Evolutionary conservation across 2,113 vertebrate species (phyloP), one percentile per base, ranked within the genome.

Genomic region (Archocentrus centrarchus): DNA sequence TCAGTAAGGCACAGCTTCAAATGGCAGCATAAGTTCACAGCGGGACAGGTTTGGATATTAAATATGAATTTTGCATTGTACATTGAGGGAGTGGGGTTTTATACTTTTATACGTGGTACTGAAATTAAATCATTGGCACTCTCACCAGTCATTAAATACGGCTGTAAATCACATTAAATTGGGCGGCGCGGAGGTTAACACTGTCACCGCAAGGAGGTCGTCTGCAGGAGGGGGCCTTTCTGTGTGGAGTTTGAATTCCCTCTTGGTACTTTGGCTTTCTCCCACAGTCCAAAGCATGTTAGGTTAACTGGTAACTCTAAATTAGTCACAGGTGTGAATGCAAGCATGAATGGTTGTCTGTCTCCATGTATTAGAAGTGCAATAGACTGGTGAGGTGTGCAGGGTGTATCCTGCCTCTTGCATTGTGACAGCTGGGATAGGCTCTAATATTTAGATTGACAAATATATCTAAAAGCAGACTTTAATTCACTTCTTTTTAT

Each of bases 1-100:
- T 57, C 44, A 39, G 59, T 58, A 82, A 77, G 62, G 20, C 58
- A 75, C 41, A 37, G 44, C 58, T 68, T 77, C 61, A 80, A 73
- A 60, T 59, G 24, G 35, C 57, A 82, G 18, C 73, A 55, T 5
- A 75, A 44, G 44, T 63, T 57, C 20, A 3, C 30, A 15, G 10
- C 13, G 10, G 11, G 47, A 35, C 7, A 64, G 5, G 32, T 30
- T 62, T 37, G 24, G 44, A 17, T 64, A 64, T 53, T 73, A 50
- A 50, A 73, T 55, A 32, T 73, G 11, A 73, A 73, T 18, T 55
- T 79, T 58, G n/a, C 57, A 30, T 39, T 63, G 37, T 17, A 59
- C 35, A 35, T 41, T 6, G 0, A 35, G 68, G 18, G 15, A 59
- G 47, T 55, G 53, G 47, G 18, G 68, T 73, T 35, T 73, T 3